Evolutionary conservation across 2,797 vertebrate genomes (phyloP), one percentile per base, ranked within the genome.

Genomic region (Furcifer pardalis): DNA sequence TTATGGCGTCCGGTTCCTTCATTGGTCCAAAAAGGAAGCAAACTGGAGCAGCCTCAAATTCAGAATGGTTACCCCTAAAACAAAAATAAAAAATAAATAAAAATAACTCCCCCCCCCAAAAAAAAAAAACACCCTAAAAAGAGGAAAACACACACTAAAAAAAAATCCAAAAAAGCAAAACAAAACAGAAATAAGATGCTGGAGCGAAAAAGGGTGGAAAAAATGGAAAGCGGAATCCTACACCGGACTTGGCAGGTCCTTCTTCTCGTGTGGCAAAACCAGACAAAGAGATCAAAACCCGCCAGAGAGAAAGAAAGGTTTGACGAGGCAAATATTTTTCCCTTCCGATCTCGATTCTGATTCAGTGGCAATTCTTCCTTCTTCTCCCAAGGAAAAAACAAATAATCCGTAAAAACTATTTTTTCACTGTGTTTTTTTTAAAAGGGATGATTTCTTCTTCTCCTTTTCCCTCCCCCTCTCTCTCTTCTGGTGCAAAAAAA

Each of bases 1-100:
- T 99, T 96, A 99, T 99, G 96, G 98, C 98, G 82, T 93, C 92
- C 30, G 92, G 91, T 27, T 93, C 92, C 92, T 93, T 93, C 92
- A 92, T 92, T 92, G 91, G 91, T 84, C 82, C 86, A 83, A 77
- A 79, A 6, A 49, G 32, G 69, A 32, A 35, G 56, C 25, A 52
- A 73, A 42, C 66, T n/a, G 42, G 76, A 30, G 74, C 42, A 76
- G 69, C 82, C 77, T 76, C 77, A 9, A 84, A 87, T 84, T 80
- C 71, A 21, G 63, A 74, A 83, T 25, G 27, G n/a, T 42, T 5
- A 60, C 40, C 25, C 62, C 7, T n/a, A n/a, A n/a, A n/a, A n/a
- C n/a, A n/a, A n/a, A n/a, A n/a, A n/a, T n/a, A n/a, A n/a, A 46
- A 37, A 73, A 73, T 35, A 42, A 37, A 62, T 23, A 27, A 9